phyloP scores from a whole-genome alignment of 2,797 vertebrate species.

The Epinephelus malabaricus region DNA sequence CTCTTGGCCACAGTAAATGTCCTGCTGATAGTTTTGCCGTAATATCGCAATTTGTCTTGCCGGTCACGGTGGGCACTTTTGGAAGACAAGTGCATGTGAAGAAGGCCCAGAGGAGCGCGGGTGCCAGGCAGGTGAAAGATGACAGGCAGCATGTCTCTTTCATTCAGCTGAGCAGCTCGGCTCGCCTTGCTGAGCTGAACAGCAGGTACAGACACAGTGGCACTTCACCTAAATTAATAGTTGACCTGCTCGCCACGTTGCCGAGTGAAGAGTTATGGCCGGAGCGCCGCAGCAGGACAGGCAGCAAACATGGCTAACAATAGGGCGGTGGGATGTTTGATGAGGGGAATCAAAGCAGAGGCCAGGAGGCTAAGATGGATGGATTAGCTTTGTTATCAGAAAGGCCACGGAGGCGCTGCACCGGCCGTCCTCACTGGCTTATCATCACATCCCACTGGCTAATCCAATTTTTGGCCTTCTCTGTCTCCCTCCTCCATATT shows the following conservation, averaged over 20 bases:
- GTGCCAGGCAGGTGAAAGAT: constrained; percentile 80
- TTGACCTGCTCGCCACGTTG: constrained; percentile 69
- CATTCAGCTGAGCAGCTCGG: constrained; percentile 35
- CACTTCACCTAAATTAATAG: constrained; percentile 81
- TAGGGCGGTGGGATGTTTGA: constrained; percentile 74
- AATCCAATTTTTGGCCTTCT: constrained; percentile 68
- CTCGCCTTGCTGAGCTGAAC: constrained; percentile 65
- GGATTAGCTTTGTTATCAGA: constrained; percentile 78
- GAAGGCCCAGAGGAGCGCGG: constrained; percentile 67
- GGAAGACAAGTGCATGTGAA: constrained; percentile 76
- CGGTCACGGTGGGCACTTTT: constrained; percentile 74
- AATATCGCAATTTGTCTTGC: constrained; percentile 82
- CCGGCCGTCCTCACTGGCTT: constrained; percentile 59
- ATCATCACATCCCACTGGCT: constrained; percentile 72
- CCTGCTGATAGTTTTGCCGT: constrained; percentile 74
- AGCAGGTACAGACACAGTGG: constrained; percentile 74
- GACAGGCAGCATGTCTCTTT: constrained; percentile 72
- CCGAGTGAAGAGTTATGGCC: constrained; percentile 73
- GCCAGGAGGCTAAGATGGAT: constrained; percentile 78
- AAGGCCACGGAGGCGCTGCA: constrained; percentile 62
- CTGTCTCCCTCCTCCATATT: constrained; percentile 40
- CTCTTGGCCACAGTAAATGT: constrained; percentile 78
- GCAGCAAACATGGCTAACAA: constrained; percentile 73
- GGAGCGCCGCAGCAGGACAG: constrained; percentile 59
- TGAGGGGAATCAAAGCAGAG: constrained; percentile 75